Conservation (phyloP, 30 jellyfish, hydroid and myxozoan species). For the Clytia hemisphaerica region DNA sequence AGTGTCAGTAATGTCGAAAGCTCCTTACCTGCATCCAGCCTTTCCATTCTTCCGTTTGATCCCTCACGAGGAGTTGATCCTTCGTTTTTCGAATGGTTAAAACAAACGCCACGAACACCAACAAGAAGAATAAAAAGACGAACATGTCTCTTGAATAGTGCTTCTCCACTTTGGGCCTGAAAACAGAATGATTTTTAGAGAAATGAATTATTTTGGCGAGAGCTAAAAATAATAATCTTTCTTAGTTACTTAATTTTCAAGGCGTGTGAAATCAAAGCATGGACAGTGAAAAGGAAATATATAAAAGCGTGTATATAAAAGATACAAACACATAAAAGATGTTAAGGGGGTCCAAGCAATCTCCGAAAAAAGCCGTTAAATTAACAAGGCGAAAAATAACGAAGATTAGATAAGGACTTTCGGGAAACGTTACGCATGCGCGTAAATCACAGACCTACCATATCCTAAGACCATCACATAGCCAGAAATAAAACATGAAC, state of each 20-base stretch:
- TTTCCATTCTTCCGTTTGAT: conserved; percentile 98
- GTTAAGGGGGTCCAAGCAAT: no score
- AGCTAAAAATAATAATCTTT: neutral
- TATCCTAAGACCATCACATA: conserved; percentile 68
- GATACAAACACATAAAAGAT: no score
- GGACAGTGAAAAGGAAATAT: no score
- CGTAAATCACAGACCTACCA: conserved; percentile 55
- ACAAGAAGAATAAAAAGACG: conserved; percentile 58
- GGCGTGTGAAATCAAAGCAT: no score
- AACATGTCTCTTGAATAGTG: conserved; percentile 92
- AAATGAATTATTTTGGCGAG: neutral
- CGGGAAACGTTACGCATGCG: neutral
- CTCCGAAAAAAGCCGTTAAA: no score
- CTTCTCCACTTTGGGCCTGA: conserved; percentile 95
- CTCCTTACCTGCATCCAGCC: conserved; percentile 98
- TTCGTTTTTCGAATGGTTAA: conserved; percentile 54
- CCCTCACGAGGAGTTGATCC: conserved; percentile 73
- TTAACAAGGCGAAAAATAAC: no score
- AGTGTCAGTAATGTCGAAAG: no score
- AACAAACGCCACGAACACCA: conserved; percentile 67
- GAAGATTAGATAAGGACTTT: neutral
- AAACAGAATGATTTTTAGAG: neutral
- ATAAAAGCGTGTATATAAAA: no score
- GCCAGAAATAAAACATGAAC: conserved; percentile 80
- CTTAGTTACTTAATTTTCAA: no score